Evolutionary conservation across 1,140 invertebrate species (phyloP), one percentile per base, ranked within the genome.

Genomic region (Chymomyza costata): DNA sequence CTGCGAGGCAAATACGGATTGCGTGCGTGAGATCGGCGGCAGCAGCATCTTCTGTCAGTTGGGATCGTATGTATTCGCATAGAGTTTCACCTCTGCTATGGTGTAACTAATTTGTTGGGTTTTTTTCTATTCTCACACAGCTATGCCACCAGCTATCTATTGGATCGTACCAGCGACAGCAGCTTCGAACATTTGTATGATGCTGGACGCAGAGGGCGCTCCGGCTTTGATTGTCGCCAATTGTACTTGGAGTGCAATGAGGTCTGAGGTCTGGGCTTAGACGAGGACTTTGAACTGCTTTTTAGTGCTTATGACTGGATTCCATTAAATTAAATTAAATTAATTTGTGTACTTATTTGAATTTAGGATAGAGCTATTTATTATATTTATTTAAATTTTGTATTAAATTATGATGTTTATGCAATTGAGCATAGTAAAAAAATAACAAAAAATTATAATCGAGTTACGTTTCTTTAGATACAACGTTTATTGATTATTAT

Each of bases 1-100:
- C 35, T 97, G 95, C 80, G 93, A 96, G 71, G 95, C 95, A 1
- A 96, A 94, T 81, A 91, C 89, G 14, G 94, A 96, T 82, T 97
- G 95, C 83, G 89, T 92, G n/a, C 88, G 89, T 6, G 94, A 95
- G 71, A 91, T 94, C 43, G 93, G 93, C 64, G 91, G 91, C 55
- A 93, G 92, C 59, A 92, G 93, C 66, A 90, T 96, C 43, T 95
- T 96, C 90, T 96, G 95, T 73, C 94, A 96, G 87, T 87, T 97
- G 63, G 94, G 94, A 93, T 93, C 94, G 95, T 97, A 88, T 93
- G 94, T 92, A 3, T 46, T 1, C 7, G n/a, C 14, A 17, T 2
- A n/a, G 10, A n/a, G 7, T 25, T 0, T 10, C 6, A 0, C 1
- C 6, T 30, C 2, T 7, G 41, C 11, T 10, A 14, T 2, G n/a